Base-by-base conservation (phyloP, 2,113 vertebrate genomes). In the Danionella cerebrum region DNA sequence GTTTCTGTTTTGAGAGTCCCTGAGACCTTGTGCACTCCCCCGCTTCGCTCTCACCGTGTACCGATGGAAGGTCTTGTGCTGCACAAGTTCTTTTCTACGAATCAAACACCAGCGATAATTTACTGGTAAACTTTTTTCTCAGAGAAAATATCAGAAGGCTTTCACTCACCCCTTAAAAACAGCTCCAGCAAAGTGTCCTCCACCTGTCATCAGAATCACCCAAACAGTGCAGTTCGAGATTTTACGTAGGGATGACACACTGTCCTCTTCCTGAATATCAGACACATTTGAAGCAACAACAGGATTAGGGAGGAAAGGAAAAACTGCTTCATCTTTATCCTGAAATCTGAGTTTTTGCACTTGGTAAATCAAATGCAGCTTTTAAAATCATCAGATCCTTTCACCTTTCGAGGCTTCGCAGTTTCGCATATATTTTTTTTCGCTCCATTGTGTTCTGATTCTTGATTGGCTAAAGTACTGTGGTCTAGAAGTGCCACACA, bases 11-110 rank as follows among this genome's bases (percentile, higher is more conserved):
- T 91, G 90, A 54, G 90, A 86, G 8, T 99, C 95, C 16, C 80
- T 72, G 6, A 93, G 75, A 3, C 91, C 86, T 83, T 99, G 96
- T 13, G 90, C 85, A 0, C 88, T 94, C 69, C 96, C 96, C 12
- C 89, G 82, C 62, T 93, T 94, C 1, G 96, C 95, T 72, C 95
- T 80, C 47, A 98, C 94, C 0, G 94, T 98, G 78, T 98, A 99
- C 2, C 94, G 89, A 70, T 99, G 96, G 77, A 98, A 96, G 1
- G 96, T 98, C 85, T 98, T 98, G 78, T 98, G 96, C 53, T 88
- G 84, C 64, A 94, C 68, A 24, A 93, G 73, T 63, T 95, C 85
- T 67, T 84, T 84, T 71, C 96, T 99, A 77, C 14, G 21, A 38
- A 29, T 3, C 8, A 14, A 7, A 31, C 5, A 47, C n/a, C n/a